Base-by-base conservation (phyloP, 2,888 invertebrate genomes). In the Euzetes globulus region DNA sequence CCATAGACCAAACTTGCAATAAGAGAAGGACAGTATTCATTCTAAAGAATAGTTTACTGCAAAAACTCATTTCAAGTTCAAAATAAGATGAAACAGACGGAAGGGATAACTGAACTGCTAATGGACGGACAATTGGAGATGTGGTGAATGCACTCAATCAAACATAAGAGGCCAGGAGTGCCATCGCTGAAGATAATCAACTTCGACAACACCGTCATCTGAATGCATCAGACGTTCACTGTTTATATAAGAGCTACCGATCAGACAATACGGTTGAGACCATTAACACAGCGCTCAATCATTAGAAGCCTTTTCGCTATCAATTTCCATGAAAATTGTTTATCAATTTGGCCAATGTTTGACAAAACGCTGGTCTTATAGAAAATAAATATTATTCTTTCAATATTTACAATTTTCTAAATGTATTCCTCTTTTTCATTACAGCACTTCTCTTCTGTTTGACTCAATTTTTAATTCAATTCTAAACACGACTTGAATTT, bases 11-110 rank as follows among this genome's bases (percentile, higher is more conserved):
- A 58, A 58, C 25, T 58, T 25, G 58, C 27, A 58, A 58, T 58
- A 50, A 58, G 58, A 25, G 58, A 58, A 58, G 58, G 58, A 52
- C 25, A 52, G 19, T 19, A 22, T 41, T 41, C 7, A 41, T n/a
- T 41, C 7, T 29, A 27, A 6, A 25, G 27, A 27, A 58, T 27
- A 29, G 58, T 29, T 27, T 25, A 5, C n/a, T 7, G 15, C 27
- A 22, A 58, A 29, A 58, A 58, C 58, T 27, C 13, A 58, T 58
- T 58, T 58, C 19, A 19, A 17, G 19, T 58, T 50, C 19, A 29
- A 58, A 17, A 58, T 58, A 58, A 58, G 58, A 58, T 58, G 58
- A 58, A 58, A 58, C 58, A 58, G 58, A 58, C 58, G 58, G 58
- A 58, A 58, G 27, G 58, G 58, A 58, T 58, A 58, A 58, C 58